phyloP scores from a whole-genome alignment of 2,113 vertebrate genomes.

The Colinus virginianus region DNA sequence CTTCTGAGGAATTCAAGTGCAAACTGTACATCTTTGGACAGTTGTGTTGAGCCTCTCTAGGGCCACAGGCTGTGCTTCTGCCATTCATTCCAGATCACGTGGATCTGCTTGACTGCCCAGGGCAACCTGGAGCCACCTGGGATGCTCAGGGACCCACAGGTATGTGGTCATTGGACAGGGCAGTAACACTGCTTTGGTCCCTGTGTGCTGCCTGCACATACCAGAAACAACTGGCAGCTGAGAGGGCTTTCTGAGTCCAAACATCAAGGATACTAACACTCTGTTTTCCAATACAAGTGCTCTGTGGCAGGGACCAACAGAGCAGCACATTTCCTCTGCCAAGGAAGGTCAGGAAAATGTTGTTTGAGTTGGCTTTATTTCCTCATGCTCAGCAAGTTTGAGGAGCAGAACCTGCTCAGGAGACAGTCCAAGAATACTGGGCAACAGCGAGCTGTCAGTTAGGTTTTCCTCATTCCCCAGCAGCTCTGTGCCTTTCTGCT shows the following conservation, averaged over 20 bases:
- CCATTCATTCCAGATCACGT: accelerated
- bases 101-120: accelerated
- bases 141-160: background rate
- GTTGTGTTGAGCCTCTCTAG: accelerated
- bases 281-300: background rate
- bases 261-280: accelerated
- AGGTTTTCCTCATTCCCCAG: background rate
- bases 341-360: background rate
- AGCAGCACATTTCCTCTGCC: background rate
- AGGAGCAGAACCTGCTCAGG: background rate
- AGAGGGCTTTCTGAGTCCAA: background rate
- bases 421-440: background rate
- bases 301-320: background rate
- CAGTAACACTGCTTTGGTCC: background rate
- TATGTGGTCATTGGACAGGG: background rate
- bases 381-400: background rate
- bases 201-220: background rate
- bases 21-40: accelerated
- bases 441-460: accelerated
- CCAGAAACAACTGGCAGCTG: background rate
- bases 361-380: background rate
- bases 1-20: background rate
- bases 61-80: background rate
- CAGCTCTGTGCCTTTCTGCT: background rate
- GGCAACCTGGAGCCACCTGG: too few species aligned